These are phyloP conservation scores for Rana temporaria DNA, from an alignment of 2,113 vertebrate genomes.

Conservation along the genomic window DNA sequence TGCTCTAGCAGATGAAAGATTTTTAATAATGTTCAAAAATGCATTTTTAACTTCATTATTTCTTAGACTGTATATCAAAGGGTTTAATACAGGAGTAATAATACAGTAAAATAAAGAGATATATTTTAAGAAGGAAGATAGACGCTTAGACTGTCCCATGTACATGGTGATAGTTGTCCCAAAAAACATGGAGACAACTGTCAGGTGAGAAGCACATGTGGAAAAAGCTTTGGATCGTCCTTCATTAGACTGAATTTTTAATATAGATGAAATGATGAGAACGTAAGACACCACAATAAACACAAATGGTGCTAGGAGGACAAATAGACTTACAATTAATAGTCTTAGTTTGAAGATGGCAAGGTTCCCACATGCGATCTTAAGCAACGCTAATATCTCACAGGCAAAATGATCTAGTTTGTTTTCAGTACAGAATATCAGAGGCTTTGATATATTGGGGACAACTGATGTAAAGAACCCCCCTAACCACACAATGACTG, in stretches of 20 bases:
- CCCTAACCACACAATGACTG: not conserved
- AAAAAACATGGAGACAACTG: not conserved
- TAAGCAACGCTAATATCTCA: not conserved
- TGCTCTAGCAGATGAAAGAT: not conserved
- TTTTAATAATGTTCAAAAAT: not conserved
- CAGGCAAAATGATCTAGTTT: slow-evolving; percentile 56
- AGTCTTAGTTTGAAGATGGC: not conserved
- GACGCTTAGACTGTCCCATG: slow-evolving; percentile 8
- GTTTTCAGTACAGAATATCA: slow-evolving; percentile 15
- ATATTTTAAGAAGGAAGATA: rapidly evolving
- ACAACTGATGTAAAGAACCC: not conserved
- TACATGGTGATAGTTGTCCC: too few relatives aligned
- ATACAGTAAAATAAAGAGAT: not conserved
- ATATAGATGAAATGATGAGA: not conserved
- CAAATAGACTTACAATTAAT: not conserved
- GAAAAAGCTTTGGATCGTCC: slow-evolving; percentile 1
- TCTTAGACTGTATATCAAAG: too few relatives aligned
- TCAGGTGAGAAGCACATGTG: slow-evolving; percentile 37
- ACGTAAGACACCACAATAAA: slow-evolving; percentile 38
- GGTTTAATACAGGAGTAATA: too few relatives aligned
- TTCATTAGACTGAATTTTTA: slow-evolving; percentile 5
- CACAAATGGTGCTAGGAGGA: slow-evolving; percentile 25
- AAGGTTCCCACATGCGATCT: slow-evolving; percentile 43
- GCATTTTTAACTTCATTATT: slow-evolving; percentile 49
- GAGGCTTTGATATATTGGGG: not conserved